A percentile compares a stretch with the other conserved stretches of the same genome.
Evolutionary conservation across 2,888 invertebrate species (phyloP).

Genomic region (Cordylochernes scorpioides): DNA sequence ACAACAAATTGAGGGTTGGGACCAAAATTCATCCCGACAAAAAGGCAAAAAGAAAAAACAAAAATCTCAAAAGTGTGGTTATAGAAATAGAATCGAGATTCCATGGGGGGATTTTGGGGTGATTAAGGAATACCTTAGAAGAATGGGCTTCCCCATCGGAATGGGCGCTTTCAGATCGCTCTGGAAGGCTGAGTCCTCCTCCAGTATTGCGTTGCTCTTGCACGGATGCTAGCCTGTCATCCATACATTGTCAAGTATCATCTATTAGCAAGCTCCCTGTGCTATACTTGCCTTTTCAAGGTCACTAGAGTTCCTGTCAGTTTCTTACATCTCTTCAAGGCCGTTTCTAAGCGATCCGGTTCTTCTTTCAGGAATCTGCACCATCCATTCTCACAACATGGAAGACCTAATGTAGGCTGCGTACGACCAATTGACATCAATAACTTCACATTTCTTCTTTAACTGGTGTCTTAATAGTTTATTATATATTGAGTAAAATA

Average conservation of each 20-base stretch:
- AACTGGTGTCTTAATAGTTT: too few species aligned
- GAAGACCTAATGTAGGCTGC: too few species aligned
- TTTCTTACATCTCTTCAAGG: conserved; percentile 76
- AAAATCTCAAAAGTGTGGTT: too few species aligned
- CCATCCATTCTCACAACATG: too few species aligned
- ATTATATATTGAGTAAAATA: too few species aligned
- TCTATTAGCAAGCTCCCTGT: too few species aligned
- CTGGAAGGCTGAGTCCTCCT: conserved; percentile 31
- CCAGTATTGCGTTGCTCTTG: conserved; percentile 50
- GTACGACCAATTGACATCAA: too few species aligned
- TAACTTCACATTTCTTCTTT: too few species aligned
- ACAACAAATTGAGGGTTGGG: conserved; percentile 1
- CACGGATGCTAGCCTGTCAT: conserved; percentile 79
- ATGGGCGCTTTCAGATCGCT: conserved; percentile 14
- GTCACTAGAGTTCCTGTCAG: conserved; percentile 83
- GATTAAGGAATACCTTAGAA: conserved; percentile 8
- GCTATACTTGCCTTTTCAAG: conserved; percentile 27
- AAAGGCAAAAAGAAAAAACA: background rate
- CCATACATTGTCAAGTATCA: too few species aligned
- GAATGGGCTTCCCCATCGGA: conserved; percentile 12
- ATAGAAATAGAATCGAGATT: too few species aligned
- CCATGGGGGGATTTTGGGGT: conserved; percentile 1
- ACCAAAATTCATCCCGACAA: background rate
- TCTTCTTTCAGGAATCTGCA: conserved; percentile 52
- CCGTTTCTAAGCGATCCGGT: conserved; percentile 66